These are phyloP conservation scores for Nematopogon swammerdamellus DNA, from an alignment of 2,888 invertebrate genomes.

Conservation along the genomic window DNA sequence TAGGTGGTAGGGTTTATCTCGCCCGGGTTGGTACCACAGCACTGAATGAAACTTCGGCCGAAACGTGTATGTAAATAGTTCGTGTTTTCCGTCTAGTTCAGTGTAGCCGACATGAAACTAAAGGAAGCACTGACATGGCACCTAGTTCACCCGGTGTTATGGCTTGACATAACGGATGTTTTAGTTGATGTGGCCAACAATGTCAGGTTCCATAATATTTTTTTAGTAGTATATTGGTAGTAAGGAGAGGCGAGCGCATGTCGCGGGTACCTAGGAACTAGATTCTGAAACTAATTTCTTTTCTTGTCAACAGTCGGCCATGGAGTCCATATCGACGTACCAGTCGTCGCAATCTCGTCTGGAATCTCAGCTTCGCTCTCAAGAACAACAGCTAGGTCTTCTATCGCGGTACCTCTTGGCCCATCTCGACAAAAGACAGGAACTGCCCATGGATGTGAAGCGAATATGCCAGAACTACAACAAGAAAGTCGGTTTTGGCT, in stretches of 20 bases:
- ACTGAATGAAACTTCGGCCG: no score
- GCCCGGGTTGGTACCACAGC: no score
- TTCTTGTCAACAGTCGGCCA: constrained; percentile 56
- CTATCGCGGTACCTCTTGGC: constrained; percentile 71
- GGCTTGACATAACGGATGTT: not conserved
- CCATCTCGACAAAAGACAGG: constrained; percentile 62
- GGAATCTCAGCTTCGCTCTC: constrained; percentile 67
- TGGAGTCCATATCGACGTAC: constrained; percentile 62
- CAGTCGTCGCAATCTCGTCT: constrained; percentile 62
- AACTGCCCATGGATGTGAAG: constrained; percentile 71
- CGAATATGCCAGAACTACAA: constrained; percentile 65
- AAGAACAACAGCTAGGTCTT: constrained; percentile 71
- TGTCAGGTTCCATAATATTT: not conserved
- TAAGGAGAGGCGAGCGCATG: not conserved
- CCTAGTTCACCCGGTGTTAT: no score
- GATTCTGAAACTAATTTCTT: no score
- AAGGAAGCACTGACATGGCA: no score
- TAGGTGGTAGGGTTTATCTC: no score
- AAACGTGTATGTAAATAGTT: no score
- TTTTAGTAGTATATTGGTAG: not conserved
- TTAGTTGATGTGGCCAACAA: not conserved
- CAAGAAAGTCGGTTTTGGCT: constrained; percentile 39
- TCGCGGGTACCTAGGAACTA: no score
- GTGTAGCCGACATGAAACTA: no score
- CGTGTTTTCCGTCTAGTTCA: no score